Percentiles rank a stretch among this genome's conserved stretches.
These are phyloP conservation scores for Diarsia brunnea DNA, from an alignment of 2,888 invertebrate genomes.

Conservation along the genomic window DNA sequence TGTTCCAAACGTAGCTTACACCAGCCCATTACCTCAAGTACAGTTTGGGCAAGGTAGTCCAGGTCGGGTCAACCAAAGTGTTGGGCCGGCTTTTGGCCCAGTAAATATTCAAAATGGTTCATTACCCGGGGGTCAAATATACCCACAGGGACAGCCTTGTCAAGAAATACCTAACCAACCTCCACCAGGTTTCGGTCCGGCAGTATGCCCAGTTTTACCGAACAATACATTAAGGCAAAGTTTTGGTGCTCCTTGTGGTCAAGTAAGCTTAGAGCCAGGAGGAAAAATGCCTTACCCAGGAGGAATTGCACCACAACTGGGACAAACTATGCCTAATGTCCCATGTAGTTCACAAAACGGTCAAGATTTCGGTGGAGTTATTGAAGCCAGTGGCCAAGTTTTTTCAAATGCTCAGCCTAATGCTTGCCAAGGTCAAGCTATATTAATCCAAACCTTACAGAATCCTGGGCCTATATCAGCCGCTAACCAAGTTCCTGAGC, in stretches of 20 bases:
- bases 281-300: neutral
- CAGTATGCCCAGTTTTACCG: neutral
- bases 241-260: neutral
- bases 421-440: neutral
- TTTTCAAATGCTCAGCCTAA: neutral
- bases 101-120: constrained; percentile 11
- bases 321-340: neutral
- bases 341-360: neutral
- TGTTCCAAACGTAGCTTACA: neutral
- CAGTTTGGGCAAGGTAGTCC: neutral
- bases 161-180: neutral
- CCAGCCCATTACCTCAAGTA: neutral
- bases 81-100: neutral
- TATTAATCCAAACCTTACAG: constrained; percentile 31
- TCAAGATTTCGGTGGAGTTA: constrained; percentile 19
- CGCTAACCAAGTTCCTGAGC: constrained; percentile 23
- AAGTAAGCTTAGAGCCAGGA: neutral
- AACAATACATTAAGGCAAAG: neutral
- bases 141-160: neutral
- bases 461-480: constrained; percentile 18
- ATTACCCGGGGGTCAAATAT: neutral
- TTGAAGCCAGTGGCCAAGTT: constrained; percentile 5
- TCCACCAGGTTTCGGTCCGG: neutral
- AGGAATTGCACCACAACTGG: neutral
- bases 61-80: constrained; percentile 29